phyloP scores from a whole-genome alignment of 2,797 vertebrate genomes.

The Poeciliopsis infans region DNA sequence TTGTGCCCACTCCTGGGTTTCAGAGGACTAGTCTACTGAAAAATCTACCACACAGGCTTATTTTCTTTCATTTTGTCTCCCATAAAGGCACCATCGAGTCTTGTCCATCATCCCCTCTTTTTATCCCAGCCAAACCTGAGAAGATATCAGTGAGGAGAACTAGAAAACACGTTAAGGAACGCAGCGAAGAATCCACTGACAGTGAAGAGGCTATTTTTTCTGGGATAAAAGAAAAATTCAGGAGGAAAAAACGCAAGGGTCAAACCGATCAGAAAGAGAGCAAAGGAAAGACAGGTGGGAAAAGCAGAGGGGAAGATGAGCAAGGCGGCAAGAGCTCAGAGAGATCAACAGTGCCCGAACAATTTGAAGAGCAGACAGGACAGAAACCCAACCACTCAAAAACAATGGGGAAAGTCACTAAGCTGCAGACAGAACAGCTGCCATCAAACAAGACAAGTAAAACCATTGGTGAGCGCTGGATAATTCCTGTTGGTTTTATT shows the following conservation, averaged over 20 bases:
- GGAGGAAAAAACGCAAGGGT: conserved; percentile 65
- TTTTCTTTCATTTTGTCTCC: conserved; percentile 29
- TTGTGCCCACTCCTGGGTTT: conserved; percentile 48
- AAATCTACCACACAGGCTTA: conserved; percentile 33
- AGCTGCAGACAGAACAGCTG: conserved; percentile 22
- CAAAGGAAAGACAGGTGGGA: conserved; percentile 45
- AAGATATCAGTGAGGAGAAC: conserved; percentile 56
- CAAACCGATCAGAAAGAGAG: conserved; percentile 48
- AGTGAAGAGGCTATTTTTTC: conserved; percentile 63
- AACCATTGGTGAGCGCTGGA: conserved; percentile 62
- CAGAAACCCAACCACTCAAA: conserved; percentile 27
- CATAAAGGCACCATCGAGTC: conserved; percentile 61
- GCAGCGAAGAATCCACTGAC: conserved; percentile 67
- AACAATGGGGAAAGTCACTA: conserved; percentile 10
- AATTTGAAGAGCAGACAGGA: conserved; percentile 25
- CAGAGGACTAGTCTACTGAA: conserved; percentile 39
- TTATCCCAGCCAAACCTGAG: conserved; percentile 74
- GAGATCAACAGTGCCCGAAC: conserved; percentile 27
- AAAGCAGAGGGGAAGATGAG: conserved; percentile 28
- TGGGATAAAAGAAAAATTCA: conserved; percentile 53
- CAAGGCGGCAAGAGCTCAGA: conserved; percentile 35
- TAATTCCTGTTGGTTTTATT: conserved; percentile 6
- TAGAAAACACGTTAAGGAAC: conserved; percentile 61
- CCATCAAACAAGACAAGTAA: conserved; percentile 39
- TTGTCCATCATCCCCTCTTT: conserved; percentile 78